A percentile compares a stretch with the other conserved stretches of the same genome.
phyloP scores from a whole-genome alignment of 2,888 invertebrate species.

The Carterocephalus palaemon region DNA sequence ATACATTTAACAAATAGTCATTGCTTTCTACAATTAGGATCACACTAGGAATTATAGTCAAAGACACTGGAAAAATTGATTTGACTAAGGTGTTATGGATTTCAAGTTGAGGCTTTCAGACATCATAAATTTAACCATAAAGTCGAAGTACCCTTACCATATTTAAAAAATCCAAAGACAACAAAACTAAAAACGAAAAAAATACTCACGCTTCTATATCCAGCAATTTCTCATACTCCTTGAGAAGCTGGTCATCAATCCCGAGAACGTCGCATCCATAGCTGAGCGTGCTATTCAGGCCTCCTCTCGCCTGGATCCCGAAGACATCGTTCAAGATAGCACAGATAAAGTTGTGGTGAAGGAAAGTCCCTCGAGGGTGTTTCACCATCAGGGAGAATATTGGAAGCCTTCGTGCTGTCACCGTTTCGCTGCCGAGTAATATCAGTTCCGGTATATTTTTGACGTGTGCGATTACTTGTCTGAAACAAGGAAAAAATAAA shows the following conservation, averaged over 20 bases:
- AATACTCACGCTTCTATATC: constrained; percentile 68
- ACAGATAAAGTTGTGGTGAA: constrained; percentile 93
- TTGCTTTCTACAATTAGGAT: not conserved
- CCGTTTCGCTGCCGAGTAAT: constrained; percentile 84
- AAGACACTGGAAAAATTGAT: not conserved
- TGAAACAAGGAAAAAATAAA: constrained; percentile 58
- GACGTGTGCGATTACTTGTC: constrained; percentile 88
- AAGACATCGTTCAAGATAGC: constrained; percentile 94
- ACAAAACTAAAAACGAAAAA: no score
- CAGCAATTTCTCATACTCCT: constrained; percentile 83
- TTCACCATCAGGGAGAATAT: constrained; percentile 92
- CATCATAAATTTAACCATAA: no score
- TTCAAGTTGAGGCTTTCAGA: no score
- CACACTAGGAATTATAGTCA: not conserved
- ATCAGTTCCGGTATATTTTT: constrained; percentile 88
- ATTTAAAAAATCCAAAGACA: no score
- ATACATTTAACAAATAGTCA: not conserved
- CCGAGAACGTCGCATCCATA: constrained; percentile 92
- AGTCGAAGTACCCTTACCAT: no score
- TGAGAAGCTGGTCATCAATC: constrained; percentile 86
- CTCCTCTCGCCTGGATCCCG: constrained; percentile 91
- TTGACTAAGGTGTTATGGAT: no score
- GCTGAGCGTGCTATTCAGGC: constrained; percentile 88
- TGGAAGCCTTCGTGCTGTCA: constrained; percentile 84
- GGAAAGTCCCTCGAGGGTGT: constrained; percentile 88